A percentile compares a stretch with the other conserved stretches of the same genome.
Evolutionary conservation across 2,888 invertebrate species (phyloP).

Genomic region (Phaedon cochleariae): DNA sequence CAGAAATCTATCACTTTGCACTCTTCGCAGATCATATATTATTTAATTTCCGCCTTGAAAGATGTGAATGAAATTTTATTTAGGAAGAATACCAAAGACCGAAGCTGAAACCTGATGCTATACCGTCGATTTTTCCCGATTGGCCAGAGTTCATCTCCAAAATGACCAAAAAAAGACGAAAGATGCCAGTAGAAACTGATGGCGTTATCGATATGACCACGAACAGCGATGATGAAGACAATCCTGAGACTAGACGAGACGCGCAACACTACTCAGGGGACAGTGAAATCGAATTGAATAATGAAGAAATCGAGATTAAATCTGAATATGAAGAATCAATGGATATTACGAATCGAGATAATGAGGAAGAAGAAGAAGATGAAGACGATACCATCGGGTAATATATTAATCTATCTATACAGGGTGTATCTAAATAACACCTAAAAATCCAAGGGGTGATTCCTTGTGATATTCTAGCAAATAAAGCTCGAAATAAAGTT

Average conservation of each 20-base stretch:
- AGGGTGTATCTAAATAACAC: too few species aligned
- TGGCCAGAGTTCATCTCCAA: slow-evolving; percentile 38
- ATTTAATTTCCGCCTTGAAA: too few species aligned
- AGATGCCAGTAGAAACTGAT: slow-evolving; percentile 16
- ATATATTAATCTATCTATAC: not conserved
- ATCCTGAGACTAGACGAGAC: slow-evolving; percentile 19
- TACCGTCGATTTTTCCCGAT: slow-evolving; percentile 44
- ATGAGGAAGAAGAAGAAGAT: slow-evolving; percentile 14
- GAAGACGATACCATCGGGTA: slow-evolving; percentile 18
- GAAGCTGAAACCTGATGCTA: slow-evolving; percentile 40
- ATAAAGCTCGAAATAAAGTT: too few species aligned
- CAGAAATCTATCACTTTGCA: too few species aligned
- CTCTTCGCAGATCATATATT: too few species aligned
- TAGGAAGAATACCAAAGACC: slow-evolving; percentile 42
- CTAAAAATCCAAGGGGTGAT: too few species aligned
- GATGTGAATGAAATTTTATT: too few species aligned
- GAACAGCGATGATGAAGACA: slow-evolving; percentile 10
- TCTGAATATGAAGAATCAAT: slow-evolving; percentile 28
- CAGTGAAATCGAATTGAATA: slow-evolving; percentile 8
- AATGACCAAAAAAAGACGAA: slow-evolving; percentile 42
- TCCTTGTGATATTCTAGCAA: too few species aligned
- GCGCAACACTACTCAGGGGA: not conserved
- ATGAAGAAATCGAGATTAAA: slow-evolving; percentile 37
- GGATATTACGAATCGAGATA: slow-evolving; percentile 11
- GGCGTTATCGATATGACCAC: not conserved